Percentiles rank a stretch among this genome's conserved stretches.
Evolutionary conservation across 2,888 invertebrate species (phyloP).

Genomic region (Pristionchus japonicus): DNA sequence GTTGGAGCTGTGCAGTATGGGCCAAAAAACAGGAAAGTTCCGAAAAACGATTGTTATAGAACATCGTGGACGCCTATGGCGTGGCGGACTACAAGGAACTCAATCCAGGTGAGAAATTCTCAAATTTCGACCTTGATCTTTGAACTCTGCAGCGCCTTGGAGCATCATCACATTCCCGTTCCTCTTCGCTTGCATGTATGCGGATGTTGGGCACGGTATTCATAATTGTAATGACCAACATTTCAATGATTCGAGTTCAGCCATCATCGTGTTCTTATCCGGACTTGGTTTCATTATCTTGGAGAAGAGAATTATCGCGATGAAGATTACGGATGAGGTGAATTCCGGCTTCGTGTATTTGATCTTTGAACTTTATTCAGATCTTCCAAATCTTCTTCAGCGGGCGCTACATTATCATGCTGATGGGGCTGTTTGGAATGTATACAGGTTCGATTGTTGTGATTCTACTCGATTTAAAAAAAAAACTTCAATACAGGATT

Average conservation of each 20-base stretch:
- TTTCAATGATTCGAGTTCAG: background rate
- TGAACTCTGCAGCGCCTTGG: conserved; percentile 84
- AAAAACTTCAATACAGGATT: conserved; percentile 80
- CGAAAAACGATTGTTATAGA: conserved; percentile 76
- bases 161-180: conserved; percentile 98
- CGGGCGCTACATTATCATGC: conserved; percentile 91
- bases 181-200: conserved; percentile 97
- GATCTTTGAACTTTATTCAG: conserved; percentile 76
- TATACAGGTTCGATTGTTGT: conserved; percentile 68
- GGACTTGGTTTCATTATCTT: conserved; percentile 95
- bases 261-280: conserved; percentile 89
- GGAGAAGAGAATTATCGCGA: conserved; percentile 85
- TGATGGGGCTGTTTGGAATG: conserved; percentile 80
- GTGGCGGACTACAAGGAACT: conserved; percentile 38
- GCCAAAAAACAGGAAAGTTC: too few relatives aligned
- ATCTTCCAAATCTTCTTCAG: conserved; percentile 98
- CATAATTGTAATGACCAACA: background rate
- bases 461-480: background rate
- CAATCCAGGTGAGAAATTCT: background rate
- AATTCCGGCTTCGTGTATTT: background rate
- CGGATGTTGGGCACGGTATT: conserved; percentile 92
- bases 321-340: conserved; percentile 71
- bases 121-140: background rate
- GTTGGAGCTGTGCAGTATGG: too few relatives aligned
- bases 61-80: conserved; percentile 40